phyloP scores from a whole-genome alignment of 2,888 invertebrate genomes.

The Peribatodes rhomboidaria region DNA sequence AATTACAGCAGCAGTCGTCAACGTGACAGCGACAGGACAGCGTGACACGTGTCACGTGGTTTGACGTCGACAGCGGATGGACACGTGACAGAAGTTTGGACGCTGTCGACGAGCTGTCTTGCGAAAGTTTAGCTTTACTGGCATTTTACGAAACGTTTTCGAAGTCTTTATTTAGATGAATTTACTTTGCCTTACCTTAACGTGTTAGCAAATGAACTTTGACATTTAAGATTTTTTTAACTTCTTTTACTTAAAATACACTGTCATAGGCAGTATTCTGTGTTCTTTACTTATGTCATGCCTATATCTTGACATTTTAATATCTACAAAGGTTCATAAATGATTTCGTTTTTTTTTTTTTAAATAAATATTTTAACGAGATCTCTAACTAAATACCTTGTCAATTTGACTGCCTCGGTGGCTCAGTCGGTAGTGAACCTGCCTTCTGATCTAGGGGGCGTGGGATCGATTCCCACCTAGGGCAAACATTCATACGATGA shows the following conservation, averaged over 20 bases:
- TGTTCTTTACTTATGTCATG: too few relatives aligned
- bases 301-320: neutral
- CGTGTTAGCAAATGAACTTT: neutral
- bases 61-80: slow-evolving; percentile 55
- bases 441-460: too few relatives aligned
- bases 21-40: slow-evolving; percentile 51
- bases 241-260: too few relatives aligned
- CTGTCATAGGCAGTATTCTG: too few relatives aligned
- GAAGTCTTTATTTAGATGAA: neutral
- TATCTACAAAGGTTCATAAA: neutral
- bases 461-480: too few relatives aligned
- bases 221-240: too few relatives aligned
- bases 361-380: too few relatives aligned
- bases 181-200: neutral
- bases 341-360: too few relatives aligned
- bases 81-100: slow-evolving; percentile 71
- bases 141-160: neutral
- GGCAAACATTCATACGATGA: too few relatives aligned
- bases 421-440: too few relatives aligned
- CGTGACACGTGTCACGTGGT: slow-evolving; percentile 63
- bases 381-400: too few relatives aligned
- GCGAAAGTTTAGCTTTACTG: slow-evolving; percentile 26
- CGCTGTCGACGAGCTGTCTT: slow-evolving; percentile 64
- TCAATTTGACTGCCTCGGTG: too few relatives aligned
- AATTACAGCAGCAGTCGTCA: slow-evolving; percentile 58